Base-by-base conservation (phyloP, 1,140 invertebrate genomes). In the Diorhabda sublineata region DNA sequence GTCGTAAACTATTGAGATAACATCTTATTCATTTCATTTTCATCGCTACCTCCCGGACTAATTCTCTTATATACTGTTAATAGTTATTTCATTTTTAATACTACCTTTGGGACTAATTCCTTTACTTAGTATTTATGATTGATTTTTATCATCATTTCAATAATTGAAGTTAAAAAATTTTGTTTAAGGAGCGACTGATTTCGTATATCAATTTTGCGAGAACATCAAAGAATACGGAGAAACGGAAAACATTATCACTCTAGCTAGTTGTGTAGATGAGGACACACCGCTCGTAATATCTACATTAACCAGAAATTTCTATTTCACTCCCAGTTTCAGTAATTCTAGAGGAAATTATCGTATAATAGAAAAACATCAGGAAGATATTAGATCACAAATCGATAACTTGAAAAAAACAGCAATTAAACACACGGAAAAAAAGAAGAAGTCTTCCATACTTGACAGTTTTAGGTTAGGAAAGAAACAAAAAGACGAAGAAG, bases 301-400 rank as follows among this genome's bases (percentile, higher is more conserved):
- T 3, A 77, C 76, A 9, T 68, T 77, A 11, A 72, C 69, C n/a
- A 67, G 65, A 58, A 75, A 72, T 63, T 76, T 77, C 11, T 77
- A 71, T 61, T 68, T 77, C 26, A 73, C 59, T 11, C 11, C 62
- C 0, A 73, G 68, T 59, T n/a, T 59, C 0, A 73, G 68, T 59
- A 42, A 42, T 2, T 11, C 65, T n/a, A 61, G 72, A 47, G 72
- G 72, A 9, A 45, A 61, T 45, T 64, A 71, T n/a, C 57, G 52
- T 7, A 42, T 58, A 9, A 59, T 71, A 7, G 52, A 47, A 6
- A 67, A 63, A 42, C 45, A 62, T 64, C 63, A 57, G 3, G 26
- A 26, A 26, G 26, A 26, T 26, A 26, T 26, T 26, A 26, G 26
- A 26, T 26, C 26, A 26, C 26, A 26, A 26, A 26, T 26, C 0